A percentile compares a stretch with the other conserved stretches of the same genome.
Evolutionary conservation across 1,140 invertebrate genomes (phyloP).

Genomic region (Drosophila lacteicornis): DNA sequence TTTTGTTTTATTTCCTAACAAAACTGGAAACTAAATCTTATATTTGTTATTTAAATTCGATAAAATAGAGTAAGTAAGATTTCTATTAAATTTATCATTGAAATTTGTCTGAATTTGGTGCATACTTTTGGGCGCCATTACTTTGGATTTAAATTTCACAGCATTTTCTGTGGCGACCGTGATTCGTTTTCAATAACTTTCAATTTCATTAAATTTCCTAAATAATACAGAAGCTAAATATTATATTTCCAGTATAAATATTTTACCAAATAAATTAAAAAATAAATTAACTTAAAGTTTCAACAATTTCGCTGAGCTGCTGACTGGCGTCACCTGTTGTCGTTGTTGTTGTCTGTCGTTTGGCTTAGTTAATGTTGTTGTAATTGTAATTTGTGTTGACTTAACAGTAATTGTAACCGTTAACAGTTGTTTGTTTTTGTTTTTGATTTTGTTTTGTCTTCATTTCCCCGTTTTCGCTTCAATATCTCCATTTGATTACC

Average conservation of each 20-base stretch:
- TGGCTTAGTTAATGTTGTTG: conserved; percentile 45
- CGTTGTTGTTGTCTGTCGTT: conserved; percentile 26
- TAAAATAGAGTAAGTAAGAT: too few species aligned
- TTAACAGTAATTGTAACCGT: conserved; percentile 52
- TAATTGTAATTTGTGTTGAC: conserved; percentile 48
- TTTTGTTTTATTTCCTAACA: too few species aligned
- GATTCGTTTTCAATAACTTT: neutral
- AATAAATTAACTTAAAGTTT: too few species aligned
- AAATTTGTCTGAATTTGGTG: neutral
- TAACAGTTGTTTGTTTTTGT: conserved; percentile 36
- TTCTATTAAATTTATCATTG: too few species aligned
- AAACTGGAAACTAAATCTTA: too few species aligned
- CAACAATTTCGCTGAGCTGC: neutral
- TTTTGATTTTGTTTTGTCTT: conserved; percentile 45
- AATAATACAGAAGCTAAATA: neutral
- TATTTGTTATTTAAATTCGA: too few species aligned
- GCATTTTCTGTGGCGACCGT: too few species aligned
- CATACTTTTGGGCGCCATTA: too few species aligned
- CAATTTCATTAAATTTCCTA: neutral
- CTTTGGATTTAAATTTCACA: too few species aligned
- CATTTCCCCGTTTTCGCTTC: conserved; percentile 21
- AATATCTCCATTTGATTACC: conserved; percentile 6
- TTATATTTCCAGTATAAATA: neutral
- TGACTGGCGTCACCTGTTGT: conserved; percentile 49
- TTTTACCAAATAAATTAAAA: too few species aligned